These are phyloP conservation scores for Elegia similella DNA, from an alignment of 2,888 invertebrate species.

Conservation along the genomic window DNA sequence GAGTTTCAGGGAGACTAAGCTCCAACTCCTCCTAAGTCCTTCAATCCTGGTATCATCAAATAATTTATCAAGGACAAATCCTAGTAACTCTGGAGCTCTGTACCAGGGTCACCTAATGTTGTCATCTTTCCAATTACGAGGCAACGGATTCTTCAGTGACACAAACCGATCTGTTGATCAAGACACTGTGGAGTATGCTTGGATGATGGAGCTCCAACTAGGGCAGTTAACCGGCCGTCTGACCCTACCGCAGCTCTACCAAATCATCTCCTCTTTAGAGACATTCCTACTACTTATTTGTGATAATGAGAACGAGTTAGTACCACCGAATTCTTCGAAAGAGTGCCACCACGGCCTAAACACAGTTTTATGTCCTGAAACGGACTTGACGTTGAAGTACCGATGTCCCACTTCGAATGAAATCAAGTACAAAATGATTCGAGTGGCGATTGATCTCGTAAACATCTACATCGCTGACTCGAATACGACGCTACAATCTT, in stretches of 20 bases:
- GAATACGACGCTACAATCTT: slow-evolving; percentile 92
- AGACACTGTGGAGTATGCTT: slow-evolving; percentile 98
- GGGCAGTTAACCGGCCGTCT: slow-evolving; percentile 96
- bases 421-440: slow-evolving; percentile 96
- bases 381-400: slow-evolving; percentile 86
- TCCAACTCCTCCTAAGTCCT: slow-evolving; percentile 95
- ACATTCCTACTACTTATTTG: slow-evolving; percentile 92
- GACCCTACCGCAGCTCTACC: slow-evolving; percentile 93
- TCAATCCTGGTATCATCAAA: slow-evolving; percentile 91
- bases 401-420: slow-evolving; percentile 90
- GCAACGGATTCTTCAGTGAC: slow-evolving; percentile 98
- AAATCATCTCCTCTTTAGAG: slow-evolving; percentile 93
- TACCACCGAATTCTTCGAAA: slow-evolving; percentile 89
- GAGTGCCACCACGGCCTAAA: slow-evolving; percentile 91
- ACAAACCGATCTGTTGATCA: slow-evolving; percentile 93
- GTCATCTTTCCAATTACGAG: slow-evolving; percentile 93
- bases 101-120: slow-evolving; percentile 93
- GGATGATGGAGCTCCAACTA: slow-evolving; percentile 96
- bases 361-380: slow-evolving; percentile 85
- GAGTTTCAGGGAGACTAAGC: slow-evolving; percentile 92
- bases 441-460: slow-evolving; percentile 93
- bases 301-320: slow-evolving; percentile 94
- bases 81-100: slow-evolving; percentile 71
- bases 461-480: slow-evolving; percentile 95
- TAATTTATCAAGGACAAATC: slow-evolving; percentile 84